phyloP scores from a whole-genome alignment of 1,140 invertebrate genomes.

The Meloidogyne chitwoodi region DNA sequence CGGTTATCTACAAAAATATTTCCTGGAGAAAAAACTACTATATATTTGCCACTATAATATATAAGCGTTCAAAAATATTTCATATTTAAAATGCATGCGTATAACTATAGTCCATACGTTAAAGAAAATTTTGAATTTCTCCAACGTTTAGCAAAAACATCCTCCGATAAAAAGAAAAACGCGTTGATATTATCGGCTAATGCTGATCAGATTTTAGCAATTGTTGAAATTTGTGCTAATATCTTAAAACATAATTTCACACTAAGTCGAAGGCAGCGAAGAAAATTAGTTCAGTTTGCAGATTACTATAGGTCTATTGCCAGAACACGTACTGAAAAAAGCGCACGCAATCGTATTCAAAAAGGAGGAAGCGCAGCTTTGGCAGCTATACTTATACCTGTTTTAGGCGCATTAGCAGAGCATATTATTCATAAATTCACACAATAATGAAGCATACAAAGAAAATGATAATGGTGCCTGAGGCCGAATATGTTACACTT shows the following conservation, averaged over 20 bases:
- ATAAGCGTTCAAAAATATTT: too few relatives aligned
- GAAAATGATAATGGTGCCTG: slow-evolving; percentile 18
- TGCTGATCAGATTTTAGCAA: slow-evolving; percentile 14
- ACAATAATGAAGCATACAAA: slow-evolving; percentile 22
- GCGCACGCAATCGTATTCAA: neutral
- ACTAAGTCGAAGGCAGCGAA: neutral
- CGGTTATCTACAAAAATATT: slow-evolving; percentile 15
- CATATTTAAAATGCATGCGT: too few relatives aligned
- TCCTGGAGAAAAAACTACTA: neutral
- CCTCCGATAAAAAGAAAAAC: neutral
- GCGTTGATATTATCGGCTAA: neutral
- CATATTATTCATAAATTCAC: neutral
- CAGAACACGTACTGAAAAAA: slow-evolving; percentile 4
- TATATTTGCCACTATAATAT: slow-evolving; percentile 19
- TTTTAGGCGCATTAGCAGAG: neutral
- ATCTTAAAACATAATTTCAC: slow-evolving; percentile 2
- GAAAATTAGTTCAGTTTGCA: neutral
- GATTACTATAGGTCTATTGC: slow-evolving; percentile 3
- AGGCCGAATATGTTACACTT: neutral
- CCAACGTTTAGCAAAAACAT: neutral
- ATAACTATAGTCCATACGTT: neutral
- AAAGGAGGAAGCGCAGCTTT: neutral
- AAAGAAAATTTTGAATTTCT: slow-evolving; percentile 6
- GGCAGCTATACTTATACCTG: neutral
- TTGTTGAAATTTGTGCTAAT: slow-evolving; percentile 20